phyloP scores from a whole-genome alignment of 2,888 invertebrate species.

The Drosophila affinis region DNA sequence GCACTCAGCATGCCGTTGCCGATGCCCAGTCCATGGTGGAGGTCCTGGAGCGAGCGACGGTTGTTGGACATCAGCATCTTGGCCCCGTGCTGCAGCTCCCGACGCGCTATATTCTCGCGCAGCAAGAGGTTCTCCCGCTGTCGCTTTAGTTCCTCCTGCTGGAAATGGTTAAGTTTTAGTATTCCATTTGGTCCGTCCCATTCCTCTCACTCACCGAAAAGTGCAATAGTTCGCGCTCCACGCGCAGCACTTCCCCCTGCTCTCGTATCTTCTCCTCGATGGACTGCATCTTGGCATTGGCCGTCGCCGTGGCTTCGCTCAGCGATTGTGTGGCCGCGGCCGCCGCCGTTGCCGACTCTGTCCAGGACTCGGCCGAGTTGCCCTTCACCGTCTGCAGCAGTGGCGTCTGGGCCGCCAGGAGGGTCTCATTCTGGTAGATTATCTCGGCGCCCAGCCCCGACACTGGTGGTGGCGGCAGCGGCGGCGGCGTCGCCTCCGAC shows the following conservation, averaged over 20 bases:
- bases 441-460: constrained; percentile 54
- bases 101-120: constrained; percentile 87
- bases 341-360: constrained; percentile 80
- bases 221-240: constrained; percentile 91
- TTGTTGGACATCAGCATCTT: constrained; percentile 84
- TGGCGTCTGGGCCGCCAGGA: constrained; percentile 75
- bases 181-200: background rate
- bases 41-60: constrained; percentile 87
- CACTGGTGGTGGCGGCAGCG: constrained; percentile 54
- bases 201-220: constrained; percentile 61
- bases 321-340: constrained; percentile 83
- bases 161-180: constrained; percentile 81
- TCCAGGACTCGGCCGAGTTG: constrained; percentile 81
- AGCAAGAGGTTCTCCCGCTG: constrained; percentile 89
- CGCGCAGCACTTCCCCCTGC: constrained; percentile 90
- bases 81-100: constrained; percentile 84
- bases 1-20: constrained; percentile 65
- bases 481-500: constrained; percentile 78
- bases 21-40: constrained; percentile 81
- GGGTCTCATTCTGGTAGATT: constrained; percentile 76
- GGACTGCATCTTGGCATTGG: constrained; percentile 86
- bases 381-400: constrained; percentile 79
- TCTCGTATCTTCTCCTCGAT: constrained; percentile 88
- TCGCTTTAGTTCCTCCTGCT: constrained; percentile 90
- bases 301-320: constrained; percentile 82